A percentile compares a stretch with the other conserved stretches of the same genome.
phyloP scores from a whole-genome alignment of 2,113 vertebrate species.

The Pseudorhombus dupliciocellatus region DNA sequence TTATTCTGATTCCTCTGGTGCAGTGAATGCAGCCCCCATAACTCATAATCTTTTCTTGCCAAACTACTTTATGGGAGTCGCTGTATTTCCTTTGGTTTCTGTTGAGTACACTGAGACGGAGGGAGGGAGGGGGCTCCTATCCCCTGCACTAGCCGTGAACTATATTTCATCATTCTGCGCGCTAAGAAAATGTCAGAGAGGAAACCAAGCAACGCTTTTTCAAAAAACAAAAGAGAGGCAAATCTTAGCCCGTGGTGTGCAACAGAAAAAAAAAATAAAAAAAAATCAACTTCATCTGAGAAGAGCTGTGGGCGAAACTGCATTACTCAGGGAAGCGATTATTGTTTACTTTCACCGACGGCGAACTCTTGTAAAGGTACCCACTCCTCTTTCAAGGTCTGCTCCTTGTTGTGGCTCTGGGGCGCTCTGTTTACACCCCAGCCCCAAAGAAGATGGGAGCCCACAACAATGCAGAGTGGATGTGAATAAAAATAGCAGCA shows the following conservation, averaged over 20 bases:
- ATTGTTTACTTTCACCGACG: conserved; percentile 69
- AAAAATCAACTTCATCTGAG: conserved; percentile 62
- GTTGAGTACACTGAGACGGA: conserved; percentile 22
- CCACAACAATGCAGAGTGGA: conserved; percentile 55
- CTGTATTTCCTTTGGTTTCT: conserved; percentile 19
- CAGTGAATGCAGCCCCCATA: conserved; percentile 21
- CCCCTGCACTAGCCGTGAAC: conserved; percentile 38
- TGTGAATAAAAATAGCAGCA: conserved; percentile 65
- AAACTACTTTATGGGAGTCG: background rate
- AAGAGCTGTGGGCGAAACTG: conserved; percentile 46
- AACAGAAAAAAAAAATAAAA: conserved; percentile 69
- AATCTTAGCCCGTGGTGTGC: conserved; percentile 41
- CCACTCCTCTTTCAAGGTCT: conserved; percentile 40
- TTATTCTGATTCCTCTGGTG: conserved; percentile 5
- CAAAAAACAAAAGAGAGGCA: conserved; percentile 28
- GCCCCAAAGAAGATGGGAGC: conserved; percentile 48
- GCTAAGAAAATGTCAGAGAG: conserved; percentile 52
- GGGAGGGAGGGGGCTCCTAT: conserved; percentile 14
- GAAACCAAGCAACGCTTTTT: conserved; percentile 51
- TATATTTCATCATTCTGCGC: conserved; percentile 54
- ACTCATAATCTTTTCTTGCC: conserved; percentile 27
- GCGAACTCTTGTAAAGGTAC: conserved; percentile 42
- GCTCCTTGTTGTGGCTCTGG: conserved; percentile 53
- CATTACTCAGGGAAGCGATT: conserved; percentile 58
- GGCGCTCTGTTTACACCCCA: conserved; percentile 56